These are phyloP conservation scores for Cranoglanis bouderius DNA, from an alignment of 2,113 vertebrate species.

Conservation along the genomic window DNA sequence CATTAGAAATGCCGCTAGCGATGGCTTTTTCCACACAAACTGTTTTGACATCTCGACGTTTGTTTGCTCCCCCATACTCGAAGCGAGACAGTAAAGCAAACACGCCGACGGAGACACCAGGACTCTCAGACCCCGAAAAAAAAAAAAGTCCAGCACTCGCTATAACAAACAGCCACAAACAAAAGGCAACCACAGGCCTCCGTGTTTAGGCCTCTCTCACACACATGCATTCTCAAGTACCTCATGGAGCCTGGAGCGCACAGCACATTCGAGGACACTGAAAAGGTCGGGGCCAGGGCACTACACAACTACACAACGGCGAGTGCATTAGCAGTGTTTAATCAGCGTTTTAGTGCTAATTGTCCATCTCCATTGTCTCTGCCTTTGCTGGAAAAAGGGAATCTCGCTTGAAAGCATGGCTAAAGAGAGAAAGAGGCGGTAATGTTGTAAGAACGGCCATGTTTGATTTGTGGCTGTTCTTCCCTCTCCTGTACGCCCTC, in stretches of 20 bases:
- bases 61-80: constrained; percentile 18
- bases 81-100: constrained; percentile 50
- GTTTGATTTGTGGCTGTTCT: constrained; percentile 70
- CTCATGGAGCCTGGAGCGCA: constrained; percentile 23
- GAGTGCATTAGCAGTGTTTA: constrained; percentile 54
- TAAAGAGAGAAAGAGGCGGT: constrained; percentile 52
- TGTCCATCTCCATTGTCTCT: constrained; percentile 47
- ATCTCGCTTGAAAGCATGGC: constrained; percentile 57
- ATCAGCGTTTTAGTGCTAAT: constrained; percentile 53
- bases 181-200: constrained; percentile 43
- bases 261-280: constrained; percentile 5
- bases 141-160: constrained; percentile 27
- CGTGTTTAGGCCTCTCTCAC: constrained; percentile 28
- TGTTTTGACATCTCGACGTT: constrained; percentile 31
- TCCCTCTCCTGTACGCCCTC: constrained; percentile 63
- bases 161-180: constrained; percentile 46
- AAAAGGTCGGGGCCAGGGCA: constrained; percentile 32
- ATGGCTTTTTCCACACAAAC: constrained; percentile 4
- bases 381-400: constrained; percentile 20
- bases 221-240: constrained; percentile 47
- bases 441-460: constrained; percentile 46
- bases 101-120: constrained; percentile 15
- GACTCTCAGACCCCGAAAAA: constrained; percentile 1
- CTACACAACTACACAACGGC: constrained; percentile 34
- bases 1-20: background rate